These are phyloP conservation scores for Drosophila peninsularis DNA, from an alignment of 2,888 invertebrate species.

Conservation along the genomic window DNA sequence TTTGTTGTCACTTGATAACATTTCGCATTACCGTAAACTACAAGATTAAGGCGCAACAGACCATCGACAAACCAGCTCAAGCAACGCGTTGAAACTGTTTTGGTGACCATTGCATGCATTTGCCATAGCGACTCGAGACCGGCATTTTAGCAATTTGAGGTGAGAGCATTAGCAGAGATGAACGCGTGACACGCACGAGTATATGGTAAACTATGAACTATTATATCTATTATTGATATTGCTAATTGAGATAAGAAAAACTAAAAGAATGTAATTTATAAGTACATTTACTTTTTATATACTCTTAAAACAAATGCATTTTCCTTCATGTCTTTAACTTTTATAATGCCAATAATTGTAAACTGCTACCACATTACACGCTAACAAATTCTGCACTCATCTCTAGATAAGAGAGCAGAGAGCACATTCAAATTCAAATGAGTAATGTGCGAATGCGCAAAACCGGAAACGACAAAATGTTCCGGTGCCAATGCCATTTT, in stretches of 20 bases:
- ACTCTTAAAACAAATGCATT: no score
- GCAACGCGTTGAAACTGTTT: slow-evolving; percentile 52
- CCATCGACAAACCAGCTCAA: slow-evolving; percentile 39
- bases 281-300: no score
- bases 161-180: slow-evolving; percentile 38
- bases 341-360: not conserved
- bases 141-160: slow-evolving; percentile 51
- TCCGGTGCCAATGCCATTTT: slow-evolving; percentile 30
- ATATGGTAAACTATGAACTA: no score
- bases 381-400: not conserved
- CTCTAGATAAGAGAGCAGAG: slow-evolving; percentile 21
- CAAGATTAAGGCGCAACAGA: slow-evolving; percentile 16
- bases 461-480: slow-evolving; percentile 29
- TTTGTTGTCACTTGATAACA: slow-evolving; percentile 31
- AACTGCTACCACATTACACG: slow-evolving; percentile 21
- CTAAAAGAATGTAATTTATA: not conserved
- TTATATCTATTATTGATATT: not conserved
- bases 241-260: not conserved
- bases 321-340: not conserved
- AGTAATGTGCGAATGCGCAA: slow-evolving; percentile 34
- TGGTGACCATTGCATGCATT: slow-evolving; percentile 26
- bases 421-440: slow-evolving; percentile 19
- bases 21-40: slow-evolving; percentile 31
- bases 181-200: slow-evolving; percentile 18
- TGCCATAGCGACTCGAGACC: slow-evolving; percentile 60